Evolutionary conservation across 1,140 invertebrate species (phyloP).

Genomic region (Sarcophaga bullata): DNA sequence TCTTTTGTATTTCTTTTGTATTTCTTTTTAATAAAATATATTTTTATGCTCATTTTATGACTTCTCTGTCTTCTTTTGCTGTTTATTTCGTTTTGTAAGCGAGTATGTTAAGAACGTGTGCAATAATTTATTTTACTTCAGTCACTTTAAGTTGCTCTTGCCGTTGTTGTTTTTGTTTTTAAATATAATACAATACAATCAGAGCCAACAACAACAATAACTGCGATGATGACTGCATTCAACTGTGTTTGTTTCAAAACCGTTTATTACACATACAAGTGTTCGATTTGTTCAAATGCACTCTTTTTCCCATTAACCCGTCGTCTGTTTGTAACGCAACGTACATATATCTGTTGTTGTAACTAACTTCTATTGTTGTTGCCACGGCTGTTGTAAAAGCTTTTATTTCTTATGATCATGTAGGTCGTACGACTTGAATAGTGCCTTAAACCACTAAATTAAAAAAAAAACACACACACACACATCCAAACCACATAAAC

Average conservation of each 20-base stretch:
- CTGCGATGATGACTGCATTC: too few relatives aligned
- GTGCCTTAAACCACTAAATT: constrained; percentile 25
- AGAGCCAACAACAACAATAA: too few relatives aligned
- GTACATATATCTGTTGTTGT: background rate
- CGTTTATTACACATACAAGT: background rate
- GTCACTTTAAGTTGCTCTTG: background rate
- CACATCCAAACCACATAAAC: background rate
- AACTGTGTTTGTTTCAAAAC: too few relatives aligned
- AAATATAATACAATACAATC: background rate
- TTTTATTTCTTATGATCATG: background rate
- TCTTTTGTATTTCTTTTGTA: background rate
- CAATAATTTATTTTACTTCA: constrained; percentile 15
- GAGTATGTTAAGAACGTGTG: background rate
- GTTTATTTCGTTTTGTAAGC: background rate
- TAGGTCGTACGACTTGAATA: background rate
- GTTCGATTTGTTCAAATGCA: background rate
- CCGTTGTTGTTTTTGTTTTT: background rate
- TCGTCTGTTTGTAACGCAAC: background rate
- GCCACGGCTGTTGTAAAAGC: background rate
- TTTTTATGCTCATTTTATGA: too few relatives aligned
- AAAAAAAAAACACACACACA: background rate
- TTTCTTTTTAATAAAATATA: too few relatives aligned
- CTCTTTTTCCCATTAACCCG: background rate
- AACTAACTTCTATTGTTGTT: background rate
- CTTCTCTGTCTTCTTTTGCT: too few relatives aligned